Percentiles rank a stretch among this genome's conserved stretches.
phyloP scores from a whole-genome alignment of 2,888 invertebrate genomes.

The Platypus cylindrus region DNA sequence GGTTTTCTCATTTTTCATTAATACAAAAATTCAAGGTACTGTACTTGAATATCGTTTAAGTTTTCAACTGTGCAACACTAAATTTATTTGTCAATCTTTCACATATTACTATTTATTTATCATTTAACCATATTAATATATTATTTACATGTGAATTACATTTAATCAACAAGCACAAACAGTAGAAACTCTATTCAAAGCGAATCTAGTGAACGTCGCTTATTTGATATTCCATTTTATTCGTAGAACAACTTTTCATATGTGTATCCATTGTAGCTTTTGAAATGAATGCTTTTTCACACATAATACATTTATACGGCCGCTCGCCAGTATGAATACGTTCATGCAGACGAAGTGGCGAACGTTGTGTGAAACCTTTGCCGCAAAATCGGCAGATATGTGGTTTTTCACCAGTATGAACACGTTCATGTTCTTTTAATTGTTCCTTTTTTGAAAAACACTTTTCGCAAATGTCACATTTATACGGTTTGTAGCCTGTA shows the following conservation, averaged over 20 bases:
- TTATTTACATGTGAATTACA: too few relatives aligned
- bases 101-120: too few relatives aligned
- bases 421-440: conserved; percentile 32
- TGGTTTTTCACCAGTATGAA: conserved; percentile 34
- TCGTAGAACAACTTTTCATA: conserved; percentile 23
- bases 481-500: conserved; percentile 30
- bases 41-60: too few relatives aligned
- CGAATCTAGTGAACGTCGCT: conserved; percentile 3
- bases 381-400: conserved; percentile 33
- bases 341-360: conserved; percentile 45
- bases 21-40: too few relatives aligned
- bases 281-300: conserved; percentile 8
- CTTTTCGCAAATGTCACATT: conserved; percentile 26
- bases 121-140: too few relatives aligned
- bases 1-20: too few relatives aligned
- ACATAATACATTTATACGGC: conserved; percentile 7
- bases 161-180: too few relatives aligned
- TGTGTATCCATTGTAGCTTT: conserved; percentile 18
- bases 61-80: too few relatives aligned
- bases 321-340: conserved; percentile 47
- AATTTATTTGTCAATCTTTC: too few relatives aligned
- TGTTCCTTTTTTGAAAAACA: conserved; percentile 28
- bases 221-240: conserved; percentile 7
- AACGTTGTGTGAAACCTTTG: conserved; percentile 36
- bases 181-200: too few relatives aligned